Base-by-base conservation (phyloP, 53 echinoderm and acorn worm species). In the Apostichopus leukothele region DNA sequence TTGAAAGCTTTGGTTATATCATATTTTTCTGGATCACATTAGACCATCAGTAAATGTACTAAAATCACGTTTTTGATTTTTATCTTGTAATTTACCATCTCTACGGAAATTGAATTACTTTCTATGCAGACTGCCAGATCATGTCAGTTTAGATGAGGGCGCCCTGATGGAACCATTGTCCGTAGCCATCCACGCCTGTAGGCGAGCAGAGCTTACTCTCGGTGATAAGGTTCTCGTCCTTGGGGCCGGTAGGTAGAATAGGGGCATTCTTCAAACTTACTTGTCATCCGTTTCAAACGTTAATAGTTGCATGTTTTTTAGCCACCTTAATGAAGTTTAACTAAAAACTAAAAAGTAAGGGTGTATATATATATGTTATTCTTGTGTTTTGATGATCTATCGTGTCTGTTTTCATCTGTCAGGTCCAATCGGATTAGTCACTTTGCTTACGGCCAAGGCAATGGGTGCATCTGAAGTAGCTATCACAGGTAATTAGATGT, bases 81-180 rank as follows among this genome's bases (percentile, higher is more conserved):
- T 39, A 39, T 39, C 39, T 39, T 39, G 39, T 39, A 39, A 57
- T 57, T 57, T 57, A 57, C 57, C 39, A 39, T 39, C 39, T 39
- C 39, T 39, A 39, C 39, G 39, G 39, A 39, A 39, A 39, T 39
- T 39, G 39, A 39, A 39, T 39, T 39, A 39, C 39, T 86, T 86
- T 79, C 1, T 52, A 13, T 52, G 5, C 86, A 96, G 96, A 81
- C 88, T 96, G 16, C 96, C 96, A 51, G 96, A 95, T 67, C 92
- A 96, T 75, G 93, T 96, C 63, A 95, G 89, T 21, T 54, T 94
- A 27, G 96, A 96, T 53, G 96, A 96, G 76, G 96, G 94, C 0
- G 96, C 96, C 66, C 88, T 96, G 5, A 78, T 96, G 86, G 96
- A 96, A 78, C 96, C 96, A 20, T 83, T 96, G 20, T 94, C 96